Evolutionary conservation across 1,140 invertebrate species (phyloP).

Genomic region (Danaus melanippus): DNA sequence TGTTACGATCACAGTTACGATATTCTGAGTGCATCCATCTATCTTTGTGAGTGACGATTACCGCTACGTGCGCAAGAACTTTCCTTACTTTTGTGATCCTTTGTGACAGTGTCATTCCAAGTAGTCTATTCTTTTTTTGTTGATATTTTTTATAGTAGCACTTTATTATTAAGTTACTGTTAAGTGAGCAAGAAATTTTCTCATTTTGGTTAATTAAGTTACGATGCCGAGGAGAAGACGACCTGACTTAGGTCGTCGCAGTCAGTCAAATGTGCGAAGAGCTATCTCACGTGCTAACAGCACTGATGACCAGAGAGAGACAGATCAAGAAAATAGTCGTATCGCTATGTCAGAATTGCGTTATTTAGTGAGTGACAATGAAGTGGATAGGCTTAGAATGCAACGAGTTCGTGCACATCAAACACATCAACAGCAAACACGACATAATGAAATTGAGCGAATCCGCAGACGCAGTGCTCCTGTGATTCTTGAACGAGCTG

Average conservation of each 20-base stretch:
- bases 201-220: conserved; percentile 24
- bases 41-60: conserved; percentile 2
- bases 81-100: conserved; percentile 20
- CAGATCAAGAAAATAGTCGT: conserved; percentile 11
- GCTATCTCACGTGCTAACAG: conserved; percentile 27
- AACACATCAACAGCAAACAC: conserved; percentile 24
- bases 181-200: conserved; percentile 20
- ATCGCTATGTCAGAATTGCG: conserved; percentile 32
- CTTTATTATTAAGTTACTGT: conserved; percentile 14
- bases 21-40: too few relatives aligned
- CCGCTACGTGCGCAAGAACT: conserved; percentile 21
- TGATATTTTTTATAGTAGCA: conserved; percentile 18
- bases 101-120: conserved; percentile 20
- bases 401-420: conserved; percentile 20
- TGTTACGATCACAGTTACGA: too few relatives aligned
- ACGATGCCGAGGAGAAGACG: conserved; percentile 31
- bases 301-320: conserved; percentile 23
- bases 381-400: conserved; percentile 34
- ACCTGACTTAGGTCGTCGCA: conserved; percentile 29
- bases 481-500: conserved; percentile 13
- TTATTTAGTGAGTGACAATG: conserved; percentile 32
- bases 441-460: conserved; percentile 29
- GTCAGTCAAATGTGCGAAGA: conserved; percentile 10
- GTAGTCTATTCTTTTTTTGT: conserved; percentile 17
- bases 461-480: conserved; percentile 24